Evolutionary conservation across 1,140 invertebrate species (phyloP), one percentile per base, ranked within the genome.

Genomic region (Ceratoteleas bidentatus): DNA sequence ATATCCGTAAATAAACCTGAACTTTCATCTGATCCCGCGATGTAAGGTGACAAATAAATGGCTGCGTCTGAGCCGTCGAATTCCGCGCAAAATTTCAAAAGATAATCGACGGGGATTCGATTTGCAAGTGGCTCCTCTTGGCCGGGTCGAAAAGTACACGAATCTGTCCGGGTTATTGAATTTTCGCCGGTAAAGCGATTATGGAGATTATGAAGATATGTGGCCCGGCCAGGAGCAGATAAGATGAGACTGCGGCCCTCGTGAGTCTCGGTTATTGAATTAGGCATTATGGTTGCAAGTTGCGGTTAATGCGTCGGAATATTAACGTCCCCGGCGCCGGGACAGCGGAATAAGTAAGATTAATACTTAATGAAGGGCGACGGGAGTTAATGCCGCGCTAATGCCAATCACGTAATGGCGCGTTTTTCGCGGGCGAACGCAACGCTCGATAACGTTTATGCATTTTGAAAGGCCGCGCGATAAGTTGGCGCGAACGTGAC

Each of bases 201-300:
- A 79, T 72, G 53, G 61, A 72, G 76, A 79, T 79, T 79, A 79
- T 61, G 76, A 79, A 79, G 68, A 73, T 79, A 79, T 68, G 66
- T 79, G 53, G 76, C 76, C 62, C 8, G 53, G 43, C 49, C 45
- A 38, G 33, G 16, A 40, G 45, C 9, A 64, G 68, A 72, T 73
- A 79, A 79, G 76, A 79, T 61, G 54, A 72, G 45, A 43, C 49
- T 56, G 32, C 11, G 34, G 52, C 65, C 65, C 74, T 77, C 75
- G 14, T 70, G 60, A 70, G 66, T 64, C 65, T 72, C 68, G 56
- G 56, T 73, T 73, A 73, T 80, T 73, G 69, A 80, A 80, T 80
- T 68, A 80, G 68, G 69, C 32, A 73, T 80, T 73, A 73, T 72
- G 62, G 49, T 79, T 64, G 62, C 61, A 65, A 61, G 24, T 73